Evolutionary conservation across 92 coral and sea anemone species (phyloP).

Genomic region (Diadumene lineata): DNA sequence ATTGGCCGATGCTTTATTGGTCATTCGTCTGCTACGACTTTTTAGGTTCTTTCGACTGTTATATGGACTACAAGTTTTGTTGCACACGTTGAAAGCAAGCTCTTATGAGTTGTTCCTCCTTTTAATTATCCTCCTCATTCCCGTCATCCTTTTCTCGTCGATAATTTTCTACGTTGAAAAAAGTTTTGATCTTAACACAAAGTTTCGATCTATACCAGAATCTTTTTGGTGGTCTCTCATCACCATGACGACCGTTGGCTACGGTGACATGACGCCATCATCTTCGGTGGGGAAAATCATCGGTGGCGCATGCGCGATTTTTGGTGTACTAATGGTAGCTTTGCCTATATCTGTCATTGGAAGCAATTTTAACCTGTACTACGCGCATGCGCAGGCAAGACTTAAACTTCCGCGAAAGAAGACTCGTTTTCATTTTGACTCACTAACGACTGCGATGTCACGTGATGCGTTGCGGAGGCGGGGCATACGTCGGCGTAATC

Average conservation of each 20-base stretch:
- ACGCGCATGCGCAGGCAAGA: slow-evolving; percentile 96
- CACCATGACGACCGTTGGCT: slow-evolving; percentile 99
- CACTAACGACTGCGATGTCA: slow-evolving; percentile 68
- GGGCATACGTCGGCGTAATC: slow-evolving; percentile 62
- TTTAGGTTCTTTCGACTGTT: slow-evolving; percentile 89
- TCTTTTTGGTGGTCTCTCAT: slow-evolving; percentile 99
- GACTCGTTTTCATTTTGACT: slow-evolving; percentile 58
- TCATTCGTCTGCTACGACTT: slow-evolving; percentile 78
- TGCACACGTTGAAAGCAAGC: slow-evolving; percentile 96
- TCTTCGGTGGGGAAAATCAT: slow-evolving; percentile 88
- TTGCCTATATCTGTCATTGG: slow-evolving; percentile 94
- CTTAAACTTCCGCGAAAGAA: slow-evolving; percentile 87
- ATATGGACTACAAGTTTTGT: slow-evolving; percentile 85
- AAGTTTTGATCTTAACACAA: slow-evolving; percentile 42
- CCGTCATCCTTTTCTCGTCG: slow-evolving; percentile 86
- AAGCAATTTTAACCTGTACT: slow-evolving; percentile 85
- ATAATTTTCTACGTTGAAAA: slow-evolving; percentile 78
- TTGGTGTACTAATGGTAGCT: slow-evolving; percentile 92
- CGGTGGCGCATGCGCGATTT: slow-evolving; percentile 92
- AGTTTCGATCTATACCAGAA: slow-evolving; percentile 90
- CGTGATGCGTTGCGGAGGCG: slow-evolving; percentile 51
- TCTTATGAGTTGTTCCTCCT: slow-evolving; percentile 89
- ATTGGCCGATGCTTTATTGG: slow-evolving; percentile 71
- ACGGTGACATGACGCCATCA: slow-evolving; percentile 88
- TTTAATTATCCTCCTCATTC: slow-evolving; percentile 73